Evolutionary conservation across 2,888 invertebrate species (phyloP), one percentile per base, ranked within the genome.

Genomic region (Mechanitis messenoides): DNA sequence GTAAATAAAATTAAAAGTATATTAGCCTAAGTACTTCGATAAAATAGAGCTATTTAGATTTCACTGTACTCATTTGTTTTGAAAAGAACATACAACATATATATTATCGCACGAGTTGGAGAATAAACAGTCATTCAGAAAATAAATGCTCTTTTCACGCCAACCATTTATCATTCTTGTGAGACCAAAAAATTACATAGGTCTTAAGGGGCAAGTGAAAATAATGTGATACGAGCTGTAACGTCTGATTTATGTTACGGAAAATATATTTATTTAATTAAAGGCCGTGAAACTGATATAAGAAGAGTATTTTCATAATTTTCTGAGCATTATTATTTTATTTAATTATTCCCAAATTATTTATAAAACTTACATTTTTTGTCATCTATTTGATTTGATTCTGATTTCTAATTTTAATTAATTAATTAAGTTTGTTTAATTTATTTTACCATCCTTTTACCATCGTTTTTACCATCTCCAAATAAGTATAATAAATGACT

Each of bases 161-260:
- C 71, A 65, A 71, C 79, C 82, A 82, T 83, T 82, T 79, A 84
- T 83, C 84, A 83, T 76, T 74, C 75, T 72, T 65, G 70, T 64
- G 75, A 76, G 81, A 75, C 73, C 73, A 80, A 81, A 83, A 84
- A 83, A 81, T 77, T 78, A 76, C 78, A 73, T 69, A 71, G 77
- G 76, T 72, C 81, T 79, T 75, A 72, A 75, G 77, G 75, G 76
- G 74, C 74, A 73, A 50, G 50, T 72, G 77, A 78, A 79, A 80
- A 80, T 82, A 80, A 81, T 76, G 80, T 76, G 77, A 74, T 72
- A 47, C 71, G 72, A 74, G 71, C 71, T 66, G 69, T 72, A 70
- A 71, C 71, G 73, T 80, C 80, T 80, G 81, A 83, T 83, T 83
- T 82, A 83, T 80, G 72, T 68, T 69, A 66, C 65, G 66, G 64